Percentiles rank a stretch among this genome's conserved stretches.
Conservation (phyloP, 2,888 invertebrate genomes). For the Hemicrepidius hirtus region DNA sequence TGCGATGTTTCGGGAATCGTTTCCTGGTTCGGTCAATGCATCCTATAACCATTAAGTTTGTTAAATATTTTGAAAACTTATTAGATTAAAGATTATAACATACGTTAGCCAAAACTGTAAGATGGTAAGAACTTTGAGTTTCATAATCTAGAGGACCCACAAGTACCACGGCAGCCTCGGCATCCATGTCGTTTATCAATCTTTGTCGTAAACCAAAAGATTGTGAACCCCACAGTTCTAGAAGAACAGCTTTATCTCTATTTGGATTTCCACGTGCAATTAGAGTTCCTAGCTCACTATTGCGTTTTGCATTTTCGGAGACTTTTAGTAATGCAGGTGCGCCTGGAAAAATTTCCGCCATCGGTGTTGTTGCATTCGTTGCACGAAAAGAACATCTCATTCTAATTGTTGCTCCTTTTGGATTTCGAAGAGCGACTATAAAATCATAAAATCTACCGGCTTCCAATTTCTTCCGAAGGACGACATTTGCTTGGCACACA, state of each 20-base stretch:
- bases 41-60: conserved; percentile 77
- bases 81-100: conserved; percentile 69
- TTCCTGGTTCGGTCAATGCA: conserved; percentile 87
- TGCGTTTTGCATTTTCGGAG: conserved; percentile 73
- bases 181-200: conserved; percentile 83
- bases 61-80: conserved; percentile 10
- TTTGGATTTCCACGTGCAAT: conserved; percentile 87
- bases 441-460: conserved; percentile 91
- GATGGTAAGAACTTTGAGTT: conserved; percentile 89
- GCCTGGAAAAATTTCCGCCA: conserved; percentile 88
- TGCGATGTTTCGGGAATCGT: conserved; percentile 92
- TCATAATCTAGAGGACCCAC: conserved; percentile 90
- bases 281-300: conserved; percentile 88
- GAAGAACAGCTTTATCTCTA: conserved; percentile 84
- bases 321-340: conserved; percentile 73
- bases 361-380: conserved; percentile 89
- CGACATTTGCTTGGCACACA: conserved; percentile 91
- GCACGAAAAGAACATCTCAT: conserved; percentile 70
- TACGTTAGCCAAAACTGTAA: conserved; percentile 92
- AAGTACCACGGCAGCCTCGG: conserved; percentile 86
- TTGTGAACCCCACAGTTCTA: conserved; percentile 88
- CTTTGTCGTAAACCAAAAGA: conserved; percentile 87
- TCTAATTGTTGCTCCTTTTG: conserved; percentile 76
- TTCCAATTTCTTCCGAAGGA: conserved; percentile 84
- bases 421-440: conserved; percentile 79